phyloP scores from a whole-genome alignment of 2,113 vertebrate species.

The Xiphias gladius region DNA sequence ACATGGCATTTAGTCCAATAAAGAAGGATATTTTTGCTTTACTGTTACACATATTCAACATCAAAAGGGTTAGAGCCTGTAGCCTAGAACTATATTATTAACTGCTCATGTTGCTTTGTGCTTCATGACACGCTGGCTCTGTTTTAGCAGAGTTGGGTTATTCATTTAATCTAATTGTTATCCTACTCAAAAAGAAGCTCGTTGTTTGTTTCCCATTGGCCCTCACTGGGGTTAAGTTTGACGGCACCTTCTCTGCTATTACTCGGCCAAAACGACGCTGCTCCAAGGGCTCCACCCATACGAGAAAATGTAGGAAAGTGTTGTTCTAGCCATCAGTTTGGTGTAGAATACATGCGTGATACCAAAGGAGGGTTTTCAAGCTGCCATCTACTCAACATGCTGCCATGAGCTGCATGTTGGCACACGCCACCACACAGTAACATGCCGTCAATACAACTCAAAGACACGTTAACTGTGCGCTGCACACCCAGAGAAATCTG shows the following conservation, averaged over 20 bases:
- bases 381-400: constrained; percentile 1
- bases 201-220: neutral
- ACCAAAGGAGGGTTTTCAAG: constrained; percentile 1
- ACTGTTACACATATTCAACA: neutral
- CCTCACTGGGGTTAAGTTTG: neutral
- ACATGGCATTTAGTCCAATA: neutral
- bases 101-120: neutral
- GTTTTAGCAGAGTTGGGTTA: neutral
- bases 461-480: neutral
- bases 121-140: neutral
- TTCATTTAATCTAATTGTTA: neutral
- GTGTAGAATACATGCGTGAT: neutral
- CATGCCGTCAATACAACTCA: constrained; percentile 11
- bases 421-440: neutral
- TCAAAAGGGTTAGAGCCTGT: neutral
- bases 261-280: neutral
- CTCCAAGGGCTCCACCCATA: neutral
- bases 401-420: constrained; percentile 10
- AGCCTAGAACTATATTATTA: neutral
- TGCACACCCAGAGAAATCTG: neutral
- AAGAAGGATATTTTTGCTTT: neutral
- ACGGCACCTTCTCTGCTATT: neutral
- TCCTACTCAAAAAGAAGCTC: neutral
- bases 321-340: neutral
- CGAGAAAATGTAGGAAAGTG: neutral